A percentile compares a stretch with the other conserved stretches of the same genome.
Evolutionary conservation across 2,113 vertebrate genomes (phyloP).

Genomic region (Smithornis capensis): DNA sequence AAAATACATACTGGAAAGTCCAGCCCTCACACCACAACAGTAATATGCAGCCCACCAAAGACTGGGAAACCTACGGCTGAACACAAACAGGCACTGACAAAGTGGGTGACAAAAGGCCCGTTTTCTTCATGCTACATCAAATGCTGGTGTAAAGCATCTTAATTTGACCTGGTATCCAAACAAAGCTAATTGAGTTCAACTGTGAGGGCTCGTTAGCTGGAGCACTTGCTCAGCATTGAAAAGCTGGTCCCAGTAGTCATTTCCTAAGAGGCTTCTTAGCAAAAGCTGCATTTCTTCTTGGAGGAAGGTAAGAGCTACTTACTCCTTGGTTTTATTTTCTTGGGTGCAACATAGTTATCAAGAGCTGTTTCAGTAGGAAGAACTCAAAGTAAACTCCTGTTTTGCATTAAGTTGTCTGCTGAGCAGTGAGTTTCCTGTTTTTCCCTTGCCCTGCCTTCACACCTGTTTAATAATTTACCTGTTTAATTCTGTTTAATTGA

Average conservation of each 20-base stretch:
- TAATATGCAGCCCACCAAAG: not conserved
- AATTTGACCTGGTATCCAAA: not conserved
- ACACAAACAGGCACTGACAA: not conserved
- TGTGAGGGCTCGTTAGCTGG: not conserved
- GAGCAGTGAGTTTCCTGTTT: not conserved
- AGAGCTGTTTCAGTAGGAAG: not conserved
- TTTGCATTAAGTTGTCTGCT: not conserved
- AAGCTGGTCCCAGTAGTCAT: accelerated
- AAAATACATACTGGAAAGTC: not conserved
- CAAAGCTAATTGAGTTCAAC: not conserved
- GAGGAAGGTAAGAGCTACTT: not conserved
- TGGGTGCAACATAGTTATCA: not conserved
- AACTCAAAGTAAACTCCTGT: not conserved
- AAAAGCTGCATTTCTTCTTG: accelerated
- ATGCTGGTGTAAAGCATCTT: not conserved
- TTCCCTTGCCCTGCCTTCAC: not conserved
- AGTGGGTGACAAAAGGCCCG: accelerated
- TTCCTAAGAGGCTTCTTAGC: not conserved
- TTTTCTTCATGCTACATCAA: not conserved
- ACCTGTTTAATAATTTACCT: not conserved
- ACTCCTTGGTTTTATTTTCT: not conserved
- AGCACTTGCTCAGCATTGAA: not conserved
- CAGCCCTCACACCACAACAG: not conserved
- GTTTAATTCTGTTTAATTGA: not conserved
- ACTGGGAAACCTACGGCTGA: not conserved